Evolutionary conservation across 2,888 invertebrate species (phyloP).

Genomic region (Drosophila helvetica): DNA sequence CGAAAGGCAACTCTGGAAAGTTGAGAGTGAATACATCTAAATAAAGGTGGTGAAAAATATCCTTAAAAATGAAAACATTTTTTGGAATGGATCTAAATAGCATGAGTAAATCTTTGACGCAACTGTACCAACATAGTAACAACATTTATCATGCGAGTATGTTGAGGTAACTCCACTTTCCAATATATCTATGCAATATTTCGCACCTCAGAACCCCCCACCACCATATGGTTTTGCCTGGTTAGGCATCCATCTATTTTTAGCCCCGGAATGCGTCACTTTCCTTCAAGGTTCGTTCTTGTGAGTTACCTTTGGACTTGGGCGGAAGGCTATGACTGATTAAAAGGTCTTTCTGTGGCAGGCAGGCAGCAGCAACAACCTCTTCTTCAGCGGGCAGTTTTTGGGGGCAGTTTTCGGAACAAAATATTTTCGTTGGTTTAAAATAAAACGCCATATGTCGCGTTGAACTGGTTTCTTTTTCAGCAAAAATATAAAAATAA

Average conservation of each 20-base stretch:
- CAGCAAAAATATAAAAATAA: conserved; percentile 58
- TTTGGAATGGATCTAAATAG: too few relatives aligned
- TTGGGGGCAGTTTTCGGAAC: neutral
- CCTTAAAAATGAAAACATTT: too few relatives aligned
- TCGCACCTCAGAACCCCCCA: conserved; percentile 3
- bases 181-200: conserved; percentile 7
- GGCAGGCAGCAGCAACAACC: neutral
- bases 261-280: conserved; percentile 46
- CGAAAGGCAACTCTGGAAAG: too few relatives aligned
- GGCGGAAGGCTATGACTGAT: conserved; percentile 34
- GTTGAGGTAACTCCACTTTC: neutral
- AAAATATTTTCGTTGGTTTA: conserved; percentile 10
- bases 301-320: conserved; percentile 42
- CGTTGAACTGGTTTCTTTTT: conserved; percentile 65
- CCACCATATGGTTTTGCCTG: neutral
- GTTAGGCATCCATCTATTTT: conserved; percentile 33
- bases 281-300: conserved; percentile 9
- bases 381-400: neutral
- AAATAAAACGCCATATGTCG: conserved; percentile 66
- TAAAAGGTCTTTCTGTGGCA: conserved; percentile 21
- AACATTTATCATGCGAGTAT: too few relatives aligned
- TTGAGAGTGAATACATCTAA: too few relatives aligned
- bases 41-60: too few relatives aligned
- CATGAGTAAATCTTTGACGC: too few relatives aligned
- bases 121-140: too few relatives aligned